Evolutionary conservation across 2,888 invertebrate genomes (phyloP).

Genomic region (Clunio marinus): DNA sequence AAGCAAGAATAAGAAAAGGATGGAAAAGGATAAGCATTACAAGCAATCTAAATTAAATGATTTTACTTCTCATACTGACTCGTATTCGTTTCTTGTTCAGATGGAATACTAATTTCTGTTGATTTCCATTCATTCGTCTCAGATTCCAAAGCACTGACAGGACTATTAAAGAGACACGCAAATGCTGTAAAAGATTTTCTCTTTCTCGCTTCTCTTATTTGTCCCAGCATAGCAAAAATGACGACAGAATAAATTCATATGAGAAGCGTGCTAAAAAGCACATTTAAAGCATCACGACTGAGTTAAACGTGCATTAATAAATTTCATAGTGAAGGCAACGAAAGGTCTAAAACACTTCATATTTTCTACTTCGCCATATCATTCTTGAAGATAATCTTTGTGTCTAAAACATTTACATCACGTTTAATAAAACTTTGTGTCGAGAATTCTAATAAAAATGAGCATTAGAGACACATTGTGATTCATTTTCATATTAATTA

Average conservation of each 20-base stretch:
- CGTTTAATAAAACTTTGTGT: too few relatives aligned
- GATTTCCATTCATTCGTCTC: constrained; percentile 3
- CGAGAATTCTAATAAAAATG: not conserved
- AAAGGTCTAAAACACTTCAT: not conserved
- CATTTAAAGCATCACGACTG: not conserved
- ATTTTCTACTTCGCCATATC: not conserved
- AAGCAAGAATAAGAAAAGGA: too few relatives aligned
- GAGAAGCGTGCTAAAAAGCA: not conserved
- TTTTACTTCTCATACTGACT: too few relatives aligned
- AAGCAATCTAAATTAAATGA: too few relatives aligned
- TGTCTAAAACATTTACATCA: too few relatives aligned
- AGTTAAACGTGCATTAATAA: constrained; percentile 6
- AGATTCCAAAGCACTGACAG: too few relatives aligned
- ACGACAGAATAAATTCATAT: not conserved
- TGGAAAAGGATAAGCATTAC: too few relatives aligned
- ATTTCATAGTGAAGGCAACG: not conserved
- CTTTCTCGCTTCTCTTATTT: too few relatives aligned
- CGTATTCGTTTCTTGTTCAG: too few relatives aligned
- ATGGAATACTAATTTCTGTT: not conserved
- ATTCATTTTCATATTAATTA: not conserved
- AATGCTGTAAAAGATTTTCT: not conserved
- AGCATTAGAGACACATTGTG: not conserved
- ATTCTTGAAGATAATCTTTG: not conserved
- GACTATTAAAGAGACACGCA: not conserved
- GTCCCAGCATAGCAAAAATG: too few relatives aligned